A percentile compares a stretch with the other conserved stretches of the same genome.
phyloP scores from a whole-genome alignment of 2,797 vertebrate species.

The Melanotaenia parkinsoni region DNA sequence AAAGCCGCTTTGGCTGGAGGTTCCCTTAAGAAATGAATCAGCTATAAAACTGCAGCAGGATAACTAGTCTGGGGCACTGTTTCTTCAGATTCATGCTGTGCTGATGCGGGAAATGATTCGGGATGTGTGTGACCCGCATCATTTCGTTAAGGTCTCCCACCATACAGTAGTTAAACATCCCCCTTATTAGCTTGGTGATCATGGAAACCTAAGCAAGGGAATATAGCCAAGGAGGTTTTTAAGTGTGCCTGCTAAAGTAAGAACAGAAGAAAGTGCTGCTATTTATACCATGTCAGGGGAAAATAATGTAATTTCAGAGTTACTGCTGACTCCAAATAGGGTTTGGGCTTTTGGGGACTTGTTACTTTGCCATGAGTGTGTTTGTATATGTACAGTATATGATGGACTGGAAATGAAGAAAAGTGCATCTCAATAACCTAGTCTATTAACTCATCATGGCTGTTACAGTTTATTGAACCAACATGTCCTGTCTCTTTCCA shows the following conservation, averaged over 20 bases:
- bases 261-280: constrained; percentile 46
- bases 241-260: constrained; percentile 15
- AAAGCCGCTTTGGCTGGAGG: constrained; percentile 57
- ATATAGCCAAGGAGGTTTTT: constrained; percentile 37
- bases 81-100: constrained; percentile 62
- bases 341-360: constrained; percentile 34
- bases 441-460: constrained; percentile 38
- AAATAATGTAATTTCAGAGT: constrained; percentile 35
- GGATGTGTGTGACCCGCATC: constrained; percentile 62
- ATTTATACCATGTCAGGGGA: constrained; percentile 46
- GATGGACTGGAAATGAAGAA: background rate
- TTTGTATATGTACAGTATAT: constrained; percentile 12
- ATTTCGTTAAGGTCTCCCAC: constrained; percentile 35
- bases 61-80: constrained; percentile 55
- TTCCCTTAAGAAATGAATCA: constrained; percentile 74
- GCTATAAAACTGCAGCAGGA: constrained; percentile 69
- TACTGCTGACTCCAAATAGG: constrained; percentile 38
- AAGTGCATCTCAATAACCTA: constrained; percentile 8
- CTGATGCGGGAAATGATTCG: constrained; percentile 67
- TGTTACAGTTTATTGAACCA: constrained; percentile 24
- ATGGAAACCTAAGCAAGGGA: constrained; percentile 33
- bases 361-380: constrained; percentile 31
- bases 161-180: constrained; percentile 56
- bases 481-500: constrained; percentile 47
- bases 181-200: constrained; percentile 58